Evolutionary conservation across 2,113 vertebrate genomes (phyloP).

Genomic region (Apistogramma diplotaenia): DNA sequence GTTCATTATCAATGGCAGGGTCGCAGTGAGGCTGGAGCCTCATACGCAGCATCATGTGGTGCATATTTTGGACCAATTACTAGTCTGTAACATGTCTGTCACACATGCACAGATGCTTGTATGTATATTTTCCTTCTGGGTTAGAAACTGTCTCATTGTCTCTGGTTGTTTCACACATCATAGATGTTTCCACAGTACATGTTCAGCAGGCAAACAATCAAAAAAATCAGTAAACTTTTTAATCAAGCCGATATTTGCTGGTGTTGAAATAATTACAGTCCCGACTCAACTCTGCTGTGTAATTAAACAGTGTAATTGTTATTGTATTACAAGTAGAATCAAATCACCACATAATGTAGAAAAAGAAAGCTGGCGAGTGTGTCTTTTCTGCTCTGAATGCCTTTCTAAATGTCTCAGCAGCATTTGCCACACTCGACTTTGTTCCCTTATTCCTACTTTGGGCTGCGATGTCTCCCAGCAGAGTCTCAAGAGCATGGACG

Average conservation of each 20-base stretch:
- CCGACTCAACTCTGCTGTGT: neutral
- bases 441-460: neutral
- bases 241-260: slow-evolving; percentile 7
- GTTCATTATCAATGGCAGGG: neutral
- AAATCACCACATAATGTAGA: neutral
- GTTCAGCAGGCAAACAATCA: neutral
- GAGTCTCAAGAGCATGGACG: no score
- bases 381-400: neutral
- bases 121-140: neutral
- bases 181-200: neutral
- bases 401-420: neutral
- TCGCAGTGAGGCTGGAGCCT: neutral
- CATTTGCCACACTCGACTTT: neutral
- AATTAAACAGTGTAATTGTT: neutral
- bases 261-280: slow-evolving; percentile 14
- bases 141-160: neutral
- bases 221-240: neutral
- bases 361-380: neutral
- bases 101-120: neutral
- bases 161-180: neutral
- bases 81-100: neutral
- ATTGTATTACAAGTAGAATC: neutral
- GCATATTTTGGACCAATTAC: neutral
- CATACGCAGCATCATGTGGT: neutral
- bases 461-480: neutral